Evolutionary conservation across 2,797 vertebrate species (phyloP).

Genomic region (Zenarchopterus dispar): DNA sequence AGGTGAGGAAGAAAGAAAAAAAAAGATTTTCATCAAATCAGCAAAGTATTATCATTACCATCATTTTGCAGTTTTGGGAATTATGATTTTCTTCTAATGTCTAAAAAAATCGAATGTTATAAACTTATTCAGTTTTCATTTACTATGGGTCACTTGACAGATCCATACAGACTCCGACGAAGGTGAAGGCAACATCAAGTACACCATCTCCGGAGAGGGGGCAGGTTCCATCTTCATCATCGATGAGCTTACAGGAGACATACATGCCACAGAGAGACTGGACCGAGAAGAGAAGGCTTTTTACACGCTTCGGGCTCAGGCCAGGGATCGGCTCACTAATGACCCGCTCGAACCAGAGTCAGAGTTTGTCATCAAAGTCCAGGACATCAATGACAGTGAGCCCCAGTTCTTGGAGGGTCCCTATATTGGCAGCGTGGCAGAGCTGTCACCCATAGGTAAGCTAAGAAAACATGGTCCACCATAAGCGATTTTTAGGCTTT

Average conservation of each 20-base stretch:
- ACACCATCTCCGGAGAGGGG: conserved; percentile 97
- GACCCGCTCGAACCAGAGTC: conserved; percentile 94
- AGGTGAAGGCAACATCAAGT: conserved; percentile 96
- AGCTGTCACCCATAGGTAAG: conserved; percentile 94
- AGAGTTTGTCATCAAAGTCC: conserved; percentile 98
- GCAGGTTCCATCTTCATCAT: conserved; percentile 97
- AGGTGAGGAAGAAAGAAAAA: background rate
- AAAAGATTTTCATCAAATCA: background rate
- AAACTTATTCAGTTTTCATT: background rate
- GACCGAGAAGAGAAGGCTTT: conserved; percentile 96
- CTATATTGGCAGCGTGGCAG: conserved; percentile 95
- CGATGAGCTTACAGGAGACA: conserved; percentile 94
- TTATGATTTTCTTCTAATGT: background rate
- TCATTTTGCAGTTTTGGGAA: background rate
- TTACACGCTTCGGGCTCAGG: conserved; percentile 94
- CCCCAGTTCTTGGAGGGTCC: conserved; percentile 96
- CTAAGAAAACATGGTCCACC: background rate
- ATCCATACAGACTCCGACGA: conserved; percentile 98
- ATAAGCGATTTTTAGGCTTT: conserved; percentile 14
- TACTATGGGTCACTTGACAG: conserved; percentile 70
- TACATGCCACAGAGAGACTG: conserved; percentile 94
- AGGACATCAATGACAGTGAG: conserved; percentile 98
- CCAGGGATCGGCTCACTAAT: conserved; percentile 86
- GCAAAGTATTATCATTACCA: background rate
- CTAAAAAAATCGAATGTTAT: background rate